Conservation (phyloP, 2,113 vertebrate species). For the Ariopsis seemanni region DNA sequence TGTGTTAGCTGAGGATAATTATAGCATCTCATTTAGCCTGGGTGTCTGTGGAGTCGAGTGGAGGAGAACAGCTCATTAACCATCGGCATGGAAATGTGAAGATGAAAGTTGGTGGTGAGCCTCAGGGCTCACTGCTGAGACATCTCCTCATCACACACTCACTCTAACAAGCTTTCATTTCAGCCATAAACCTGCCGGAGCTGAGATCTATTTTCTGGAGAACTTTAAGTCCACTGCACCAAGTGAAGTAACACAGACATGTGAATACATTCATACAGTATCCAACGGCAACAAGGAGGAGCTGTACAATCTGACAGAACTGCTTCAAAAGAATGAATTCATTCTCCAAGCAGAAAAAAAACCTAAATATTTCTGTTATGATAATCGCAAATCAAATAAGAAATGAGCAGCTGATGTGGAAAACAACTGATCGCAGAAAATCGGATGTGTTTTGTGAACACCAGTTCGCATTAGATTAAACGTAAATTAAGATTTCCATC, state of each 20-base stretch:
- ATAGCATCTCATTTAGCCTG: constrained; percentile 31
- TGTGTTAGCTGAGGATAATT: constrained; percentile 17
- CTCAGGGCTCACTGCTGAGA: constrained; percentile 8
- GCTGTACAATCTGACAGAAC: not conserved
- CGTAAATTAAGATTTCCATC: not conserved
- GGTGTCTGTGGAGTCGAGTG: not conserved
- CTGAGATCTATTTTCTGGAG: not conserved
- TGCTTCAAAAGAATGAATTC: not conserved
- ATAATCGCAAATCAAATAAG: not conserved
- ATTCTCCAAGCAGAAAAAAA: not conserved
- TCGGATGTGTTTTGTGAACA: not conserved
- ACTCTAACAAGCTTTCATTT: too few species aligned
- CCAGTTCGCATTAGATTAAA: not conserved
- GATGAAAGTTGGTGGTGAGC: not conserved
- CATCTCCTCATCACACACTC: not conserved
- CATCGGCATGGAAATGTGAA: not conserved
- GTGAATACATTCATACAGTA: not conserved
- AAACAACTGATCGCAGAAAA: not conserved
- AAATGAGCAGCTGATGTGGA: not conserved
- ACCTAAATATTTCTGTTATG: not conserved
- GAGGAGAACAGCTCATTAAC: constrained; percentile 14
- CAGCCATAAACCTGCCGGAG: too few species aligned
- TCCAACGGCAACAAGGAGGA: not conserved
- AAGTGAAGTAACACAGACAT: not conserved
- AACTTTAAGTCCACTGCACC: not conserved